Base-by-base conservation (phyloP, 2,888 invertebrate genomes). In the Patella depressa region DNA sequence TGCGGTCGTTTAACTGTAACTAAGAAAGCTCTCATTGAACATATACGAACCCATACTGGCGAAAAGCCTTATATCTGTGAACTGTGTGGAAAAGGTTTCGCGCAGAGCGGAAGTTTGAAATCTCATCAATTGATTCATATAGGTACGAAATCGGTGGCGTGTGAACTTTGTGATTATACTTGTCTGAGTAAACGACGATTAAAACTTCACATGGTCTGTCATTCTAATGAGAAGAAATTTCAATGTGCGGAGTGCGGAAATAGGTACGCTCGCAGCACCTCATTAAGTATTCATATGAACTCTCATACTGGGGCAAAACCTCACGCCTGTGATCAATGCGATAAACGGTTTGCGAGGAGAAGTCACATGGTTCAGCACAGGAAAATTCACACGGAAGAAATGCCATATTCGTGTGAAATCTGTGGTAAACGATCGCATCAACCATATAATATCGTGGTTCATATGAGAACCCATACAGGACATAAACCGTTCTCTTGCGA, bases 301-400 rank as follows among this genome's bases (percentile, higher is more conserved):
- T 29, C 34, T 72, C 72, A 72, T 5, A 72, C n/a, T 3, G 72
- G 34, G 11, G 72, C n/a, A n/a, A 29, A 29, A 17, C 72, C 72
- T 14, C 34, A 29, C 34, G 11, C 12, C 11, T 72, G 72, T 34
- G 72, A 53, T 11, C 53, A 29, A 3, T 72, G 72, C 11, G 24
- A 19, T 53, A 53, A 72, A 53, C n/a, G n/a, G 12, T 72, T 53
- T 29, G 12, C 19, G 12, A 72, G 72, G 19, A 72, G 34, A 53
- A n/a, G n/a, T 72, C 72, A 72, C 34, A n/a, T 72, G 19, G 11
- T 19, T 11, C 72, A 34, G 3, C 72, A 72, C 15, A 29, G n/a
- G 15, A 29, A 72, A 53, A n/a, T 72, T 12, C 72, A 72, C n/a
- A 72, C 24, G n/a, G 72, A 72, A n/a, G 72, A 72, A 45, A n/a